phyloP scores from a whole-genome alignment of 2,113 vertebrate genomes.

The Odontophorus gujanensis region DNA sequence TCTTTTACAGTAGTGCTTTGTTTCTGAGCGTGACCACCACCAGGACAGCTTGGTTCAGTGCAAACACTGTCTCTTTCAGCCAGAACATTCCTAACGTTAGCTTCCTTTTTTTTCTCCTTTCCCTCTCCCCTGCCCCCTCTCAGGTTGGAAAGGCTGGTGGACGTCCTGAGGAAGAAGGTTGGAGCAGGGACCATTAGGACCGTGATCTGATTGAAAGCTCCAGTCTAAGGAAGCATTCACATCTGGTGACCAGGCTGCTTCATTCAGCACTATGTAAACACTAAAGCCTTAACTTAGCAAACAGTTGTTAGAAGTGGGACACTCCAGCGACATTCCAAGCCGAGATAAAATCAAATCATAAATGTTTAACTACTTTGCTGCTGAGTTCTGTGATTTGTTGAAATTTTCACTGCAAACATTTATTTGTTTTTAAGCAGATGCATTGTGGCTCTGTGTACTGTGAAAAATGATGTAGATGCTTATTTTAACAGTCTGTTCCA shows the following conservation, averaged over 20 bases:
- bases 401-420: constrained; percentile 76
- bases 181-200: constrained; percentile 90
- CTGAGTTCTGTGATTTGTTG: constrained; percentile 82
- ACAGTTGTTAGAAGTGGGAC: constrained; percentile 92
- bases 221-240: constrained; percentile 83
- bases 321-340: constrained; percentile 88
- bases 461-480: constrained; percentile 65
- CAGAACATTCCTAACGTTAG: constrained; percentile 75
- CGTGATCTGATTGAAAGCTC: constrained; percentile 87
- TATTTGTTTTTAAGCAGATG: constrained; percentile 74
- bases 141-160: constrained; percentile 96
- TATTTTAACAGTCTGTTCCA: constrained; percentile 56
- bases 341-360: constrained; percentile 88
- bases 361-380: constrained; percentile 91
- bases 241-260: constrained; percentile 93
- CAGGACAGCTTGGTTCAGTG: constrained; percentile 71
- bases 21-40: constrained; percentile 74
- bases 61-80: constrained; percentile 78
- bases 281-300: constrained; percentile 89
- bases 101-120: constrained; percentile 65
- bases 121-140: constrained; percentile 46
- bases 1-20: constrained; percentile 74
- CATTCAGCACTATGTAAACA: constrained; percentile 91
- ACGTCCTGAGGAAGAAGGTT: constrained; percentile 96
- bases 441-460: constrained; percentile 51